Conservation (phyloP, 2,888 invertebrate species). For the Lasioglossum calceatum region DNA sequence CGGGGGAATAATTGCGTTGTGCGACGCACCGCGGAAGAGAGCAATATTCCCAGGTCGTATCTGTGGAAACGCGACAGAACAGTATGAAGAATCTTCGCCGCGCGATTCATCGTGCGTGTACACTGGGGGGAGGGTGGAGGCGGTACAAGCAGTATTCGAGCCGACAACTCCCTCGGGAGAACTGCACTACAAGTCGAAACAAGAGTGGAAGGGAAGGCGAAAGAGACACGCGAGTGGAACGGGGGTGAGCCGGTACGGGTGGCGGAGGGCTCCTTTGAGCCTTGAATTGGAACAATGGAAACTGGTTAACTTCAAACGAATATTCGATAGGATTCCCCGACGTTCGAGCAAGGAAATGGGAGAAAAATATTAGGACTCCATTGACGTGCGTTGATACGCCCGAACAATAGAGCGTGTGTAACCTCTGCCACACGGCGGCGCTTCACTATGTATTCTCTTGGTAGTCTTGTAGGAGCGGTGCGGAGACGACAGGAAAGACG, state of each 20-base stretch:
- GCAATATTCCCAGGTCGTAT: conserved; percentile 39
- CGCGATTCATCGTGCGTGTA: conserved; percentile 35
- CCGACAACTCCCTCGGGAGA: conserved; percentile 45
- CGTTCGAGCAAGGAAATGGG: conserved; percentile 48
- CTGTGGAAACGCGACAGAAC: conserved; percentile 20
- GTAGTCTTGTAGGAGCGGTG: conserved; percentile 17
- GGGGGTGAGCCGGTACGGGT: not conserved
- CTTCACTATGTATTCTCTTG: conserved; percentile 31
- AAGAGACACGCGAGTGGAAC: conserved; percentile 15
- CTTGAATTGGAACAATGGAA: conserved; percentile 65
- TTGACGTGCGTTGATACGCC: conserved; percentile 51
- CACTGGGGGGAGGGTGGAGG: not conserved
- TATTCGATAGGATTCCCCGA: conserved; percentile 64
- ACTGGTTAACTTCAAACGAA: conserved; percentile 68
- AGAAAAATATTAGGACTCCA: conserved; percentile 60
- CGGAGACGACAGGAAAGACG: conserved; percentile 12
- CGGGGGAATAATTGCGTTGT: conserved; percentile 5
- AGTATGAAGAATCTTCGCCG: conserved; percentile 46
- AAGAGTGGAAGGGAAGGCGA: conserved; percentile 25
- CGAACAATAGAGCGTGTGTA: conserved; percentile 45
- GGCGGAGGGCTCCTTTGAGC: conserved; percentile 51
- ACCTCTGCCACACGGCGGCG: conserved; percentile 23
- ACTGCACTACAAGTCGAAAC: conserved; percentile 43
- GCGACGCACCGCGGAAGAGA: conserved; percentile 11
- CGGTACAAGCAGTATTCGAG: conserved; percentile 38